Evolutionary conservation across 2,888 invertebrate species (phyloP).

Genomic region (Nyleta sp.): DNA sequence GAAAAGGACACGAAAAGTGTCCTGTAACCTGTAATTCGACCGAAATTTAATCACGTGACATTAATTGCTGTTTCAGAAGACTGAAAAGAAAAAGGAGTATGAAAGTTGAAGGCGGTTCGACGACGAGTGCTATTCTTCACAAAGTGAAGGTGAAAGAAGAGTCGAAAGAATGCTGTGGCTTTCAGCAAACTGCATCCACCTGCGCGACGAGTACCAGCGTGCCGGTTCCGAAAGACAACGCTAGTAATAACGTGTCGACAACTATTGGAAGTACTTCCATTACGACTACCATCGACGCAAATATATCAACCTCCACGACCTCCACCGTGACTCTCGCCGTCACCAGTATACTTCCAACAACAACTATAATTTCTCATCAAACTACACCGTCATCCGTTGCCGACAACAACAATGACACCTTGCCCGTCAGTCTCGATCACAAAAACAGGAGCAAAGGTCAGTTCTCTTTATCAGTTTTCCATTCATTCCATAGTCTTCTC

Average conservation of each 20-base stretch:
- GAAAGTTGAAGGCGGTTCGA: conserved; percentile 78
- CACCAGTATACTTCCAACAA: conserved; percentile 66
- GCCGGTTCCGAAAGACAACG: conserved; percentile 62
- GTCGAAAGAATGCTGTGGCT: conserved; percentile 76
- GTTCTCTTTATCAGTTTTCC: conserved; percentile 1
- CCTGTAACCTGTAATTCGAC: too few relatives aligned
- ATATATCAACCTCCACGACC: conserved; percentile 65
- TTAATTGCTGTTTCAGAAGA: conserved; percentile 21
- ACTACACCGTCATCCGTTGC: conserved; percentile 61
- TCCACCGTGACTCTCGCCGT: conserved; percentile 63
- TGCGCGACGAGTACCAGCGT: conserved; percentile 65
- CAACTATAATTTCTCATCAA: conserved; percentile 72
- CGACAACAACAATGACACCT: conserved; percentile 71
- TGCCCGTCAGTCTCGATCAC: conserved; percentile 76
- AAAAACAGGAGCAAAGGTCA: conserved; percentile 75
- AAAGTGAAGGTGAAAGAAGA: conserved; percentile 81
- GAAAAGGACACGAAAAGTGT: too few relatives aligned
- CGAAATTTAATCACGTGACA: too few relatives aligned
- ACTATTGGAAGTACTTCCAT: conserved; percentile 58
- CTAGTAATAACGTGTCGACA: conserved; percentile 38
- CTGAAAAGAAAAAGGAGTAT: conserved; percentile 70
- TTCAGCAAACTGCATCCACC: conserved; percentile 69
- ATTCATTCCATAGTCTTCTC: too few relatives aligned
- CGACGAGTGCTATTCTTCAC: conserved; percentile 72
- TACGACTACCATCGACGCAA: conserved; percentile 59